Evolutionary conservation across 2,888 invertebrate genomes (phyloP), one percentile per base, ranked within the genome.

Genomic region (Cybosia mesomella): DNA sequence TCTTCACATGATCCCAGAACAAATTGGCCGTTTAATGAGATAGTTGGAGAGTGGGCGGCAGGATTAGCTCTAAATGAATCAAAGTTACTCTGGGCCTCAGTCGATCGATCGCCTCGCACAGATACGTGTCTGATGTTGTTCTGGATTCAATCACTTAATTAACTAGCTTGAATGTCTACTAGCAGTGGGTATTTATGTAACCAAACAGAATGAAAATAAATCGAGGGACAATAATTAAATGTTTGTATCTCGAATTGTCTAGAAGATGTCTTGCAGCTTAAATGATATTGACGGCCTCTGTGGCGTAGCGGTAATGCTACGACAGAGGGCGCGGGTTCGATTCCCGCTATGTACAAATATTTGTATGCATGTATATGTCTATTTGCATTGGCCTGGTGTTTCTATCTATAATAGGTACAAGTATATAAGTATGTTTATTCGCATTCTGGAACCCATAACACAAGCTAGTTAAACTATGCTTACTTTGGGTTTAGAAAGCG

Each of bases 21-120:
- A 91, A 93, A 92, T 93, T 92, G 92, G 89, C 85, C 90, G 87
- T 85, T 89, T 92, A 92, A 93, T 93, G 90, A 91, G 92, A 90
- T 91, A 92, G 90, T 90, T 88, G 80, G 85, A 87, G 83, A 79
- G 83, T 83, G 86, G 87, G 85, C 81, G 83, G 82, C 66, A 80
- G 88, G 91, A 91, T 92, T 91, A 92, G 83, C 83, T 86, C 88
- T 89, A 88, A 91, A 91, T 91, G 88, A 91, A 91, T 91, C 90
- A 91, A 90, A 91, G 87, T 89, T 87, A 77, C 83, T 83, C 80
- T 64, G 76, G 75, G 75, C 74, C 54, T 73, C 80, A 62, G 75
- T 74, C 84, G 83, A 90, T 91, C 88, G 90, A 89, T 87, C 86
- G 85, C 82, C 73, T 73, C 70, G 32, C 49, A 58, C 74, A 79